Conservation (phyloP, 2,888 invertebrate species). For the Melieria picta region DNA sequence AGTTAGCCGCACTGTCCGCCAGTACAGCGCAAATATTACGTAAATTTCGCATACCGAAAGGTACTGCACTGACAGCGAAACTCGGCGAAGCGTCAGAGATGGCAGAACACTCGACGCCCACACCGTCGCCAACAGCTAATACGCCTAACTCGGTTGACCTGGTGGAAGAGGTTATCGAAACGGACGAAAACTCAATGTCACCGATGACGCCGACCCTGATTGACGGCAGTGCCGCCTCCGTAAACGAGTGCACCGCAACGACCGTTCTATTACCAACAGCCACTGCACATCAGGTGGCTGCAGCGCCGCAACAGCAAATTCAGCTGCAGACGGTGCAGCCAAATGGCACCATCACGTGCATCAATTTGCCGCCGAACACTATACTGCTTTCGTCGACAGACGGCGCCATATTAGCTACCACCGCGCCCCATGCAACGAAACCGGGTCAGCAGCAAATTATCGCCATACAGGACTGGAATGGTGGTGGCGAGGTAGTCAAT, state of each 20-base stretch:
- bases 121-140: slow-evolving; percentile 17
- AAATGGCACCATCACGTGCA: slow-evolving; percentile 59
- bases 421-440: slow-evolving; percentile 47
- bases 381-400: slow-evolving; percentile 59
- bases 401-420: slow-evolving; percentile 55
- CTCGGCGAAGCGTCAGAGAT: slow-evolving; percentile 31
- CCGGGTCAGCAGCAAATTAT: slow-evolving; percentile 49
- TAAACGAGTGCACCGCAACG: slow-evolving; percentile 12
- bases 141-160: slow-evolving; percentile 47
- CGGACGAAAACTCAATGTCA: slow-evolving; percentile 25
- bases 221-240: slow-evolving; percentile 42
- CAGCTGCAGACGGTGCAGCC: slow-evolving; percentile 59
- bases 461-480: slow-evolving; percentile 54
- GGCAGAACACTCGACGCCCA: slow-evolving; percentile 18
- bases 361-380: slow-evolving; percentile 59
- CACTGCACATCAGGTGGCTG: slow-evolving; percentile 39
- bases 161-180: slow-evolving; percentile 55
- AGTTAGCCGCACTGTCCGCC: slow-evolving; percentile 39
- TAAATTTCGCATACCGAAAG: slow-evolving; percentile 63
- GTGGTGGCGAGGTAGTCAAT: slow-evolving; percentile 35
- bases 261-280: slow-evolving; percentile 17
- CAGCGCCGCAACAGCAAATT: slow-evolving; percentile 43
- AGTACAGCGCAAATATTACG: slow-evolving; percentile 61
- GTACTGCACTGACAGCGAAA: slow-evolving; percentile 59
- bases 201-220: slow-evolving; percentile 16